These are phyloP conservation scores for Clunio marinus DNA, from an alignment of 2,888 invertebrate species.

Conservation along the genomic window DNA sequence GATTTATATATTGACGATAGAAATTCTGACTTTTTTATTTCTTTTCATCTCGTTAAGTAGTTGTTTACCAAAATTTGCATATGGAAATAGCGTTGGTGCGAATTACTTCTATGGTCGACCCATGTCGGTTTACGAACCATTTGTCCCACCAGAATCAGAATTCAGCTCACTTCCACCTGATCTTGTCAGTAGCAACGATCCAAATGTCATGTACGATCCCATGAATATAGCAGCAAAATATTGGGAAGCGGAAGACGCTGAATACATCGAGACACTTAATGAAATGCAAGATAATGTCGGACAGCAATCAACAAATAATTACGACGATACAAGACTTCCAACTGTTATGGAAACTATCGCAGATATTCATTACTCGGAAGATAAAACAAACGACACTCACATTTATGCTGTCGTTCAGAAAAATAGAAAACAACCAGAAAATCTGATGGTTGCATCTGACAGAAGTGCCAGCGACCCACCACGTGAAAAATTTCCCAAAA, in stretches of 20 bases:
- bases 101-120: conserved; percentile 32
- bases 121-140: conserved; percentile 32
- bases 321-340: conserved; percentile 5
- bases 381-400: not conserved
- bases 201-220: not conserved
- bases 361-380: conserved; percentile 28
- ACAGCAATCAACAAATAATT: not conserved
- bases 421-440: conserved; percentile 14
- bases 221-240: not conserved
- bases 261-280: conserved; percentile 49
- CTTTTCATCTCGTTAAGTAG: too few relatives aligned
- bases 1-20: too few relatives aligned
- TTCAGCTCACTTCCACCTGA: conserved; percentile 35
- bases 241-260: conserved; percentile 43
- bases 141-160: conserved; percentile 10
- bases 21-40: too few relatives aligned
- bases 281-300: conserved; percentile 43
- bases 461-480: conserved; percentile 36
- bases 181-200: conserved; percentile 27
- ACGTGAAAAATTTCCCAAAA: conserved; percentile 44
- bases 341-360: not conserved
- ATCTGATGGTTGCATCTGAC: conserved; percentile 42
- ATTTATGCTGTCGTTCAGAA: conserved; percentile 27
- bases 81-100: conserved; percentile 35
- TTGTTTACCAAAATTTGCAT: conserved; percentile 21